Percentiles rank a stretch among this genome's conserved stretches.
Evolutionary conservation across 2,888 invertebrate genomes (phyloP).

Genomic region (Bugula neritina): DNA sequence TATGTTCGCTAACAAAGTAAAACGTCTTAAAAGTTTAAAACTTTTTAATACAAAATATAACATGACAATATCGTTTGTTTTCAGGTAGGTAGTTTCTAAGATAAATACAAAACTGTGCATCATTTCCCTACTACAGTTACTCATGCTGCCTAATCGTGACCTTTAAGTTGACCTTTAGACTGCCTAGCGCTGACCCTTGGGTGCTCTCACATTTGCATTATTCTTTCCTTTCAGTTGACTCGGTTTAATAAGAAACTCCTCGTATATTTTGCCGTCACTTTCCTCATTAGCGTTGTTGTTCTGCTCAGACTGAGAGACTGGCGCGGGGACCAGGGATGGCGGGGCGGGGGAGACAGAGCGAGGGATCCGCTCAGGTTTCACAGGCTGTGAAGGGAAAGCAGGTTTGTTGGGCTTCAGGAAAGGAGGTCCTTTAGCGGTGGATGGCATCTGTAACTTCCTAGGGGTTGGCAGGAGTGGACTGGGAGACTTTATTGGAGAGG

Average conservation of each 20-base stretch:
- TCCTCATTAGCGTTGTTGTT: not conserved
- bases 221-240: conserved; percentile 20
- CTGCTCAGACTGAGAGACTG: not conserved
- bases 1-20: too few species aligned
- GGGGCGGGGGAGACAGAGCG: not conserved
- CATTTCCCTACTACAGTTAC: too few species aligned
- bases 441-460: not conserved
- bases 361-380: not conserved
- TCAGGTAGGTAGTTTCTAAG: too few species aligned
- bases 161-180: too few species aligned
- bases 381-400: not conserved
- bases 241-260: conserved; percentile 11
- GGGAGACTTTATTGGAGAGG: not conserved
- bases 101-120: too few species aligned
- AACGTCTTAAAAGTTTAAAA: too few species aligned
- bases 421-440: not conserved
- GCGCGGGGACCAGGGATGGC: not conserved
- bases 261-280: conserved; percentile 13
- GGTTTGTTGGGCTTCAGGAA: not conserved
- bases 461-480: not conserved
- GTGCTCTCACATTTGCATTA: not conserved
- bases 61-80: too few species aligned
- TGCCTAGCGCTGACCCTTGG: too few species aligned
- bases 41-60: too few species aligned
- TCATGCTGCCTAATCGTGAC: too few species aligned